Evolutionary conservation across 2,797 vertebrate genomes (phyloP), one percentile per base, ranked within the genome.

Genomic region (Tenualosa ilisha): DNA sequence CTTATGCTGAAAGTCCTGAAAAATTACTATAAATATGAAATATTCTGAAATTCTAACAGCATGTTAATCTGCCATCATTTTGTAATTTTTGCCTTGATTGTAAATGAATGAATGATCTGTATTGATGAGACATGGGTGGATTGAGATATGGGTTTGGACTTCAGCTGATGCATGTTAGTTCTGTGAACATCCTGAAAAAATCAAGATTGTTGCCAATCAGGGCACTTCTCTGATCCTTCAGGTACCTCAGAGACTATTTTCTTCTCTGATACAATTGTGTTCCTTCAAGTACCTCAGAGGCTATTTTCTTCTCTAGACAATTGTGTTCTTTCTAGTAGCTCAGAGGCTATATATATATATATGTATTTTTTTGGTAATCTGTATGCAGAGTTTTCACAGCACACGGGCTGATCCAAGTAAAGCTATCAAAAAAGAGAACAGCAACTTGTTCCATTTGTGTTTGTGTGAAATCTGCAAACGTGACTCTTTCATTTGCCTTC

Each of bases 401-500:
- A 26, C 37, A 75, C 15, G 0, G 68, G 13, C 40, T 75, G 68
- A 75, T 20, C 40, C 68, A 40, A 31, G 68, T 37, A 40, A 75
- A 40, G 31, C 31, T 75, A 37, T 20, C 37, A 40, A 75, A 75
- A 59, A 40, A 75, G 31, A 75, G 40, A 75, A 75, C 68, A 43
- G 68, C 68, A 75, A 7, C 15, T 17, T 75, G 65, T 72, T 72
- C 65, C 26, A 72, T 72, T 72, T 72, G 40, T 22, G n/a, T 84
- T 68, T 68, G 13, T 40, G 13, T 68, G 26, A 75, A 86, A 85
- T 43, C 54, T 56, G 83, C 85, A 88, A 49, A 86, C 84, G 61
- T 83, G 61, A 79, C 81, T 85, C 81, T 86, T 87, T 88, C 91
- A 89, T 87, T 89, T 88, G 46, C 89, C 86, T 91, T 86, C 90